Conservation (phyloP, 2,888 invertebrate genomes). For the Miltochrista miniata region DNA sequence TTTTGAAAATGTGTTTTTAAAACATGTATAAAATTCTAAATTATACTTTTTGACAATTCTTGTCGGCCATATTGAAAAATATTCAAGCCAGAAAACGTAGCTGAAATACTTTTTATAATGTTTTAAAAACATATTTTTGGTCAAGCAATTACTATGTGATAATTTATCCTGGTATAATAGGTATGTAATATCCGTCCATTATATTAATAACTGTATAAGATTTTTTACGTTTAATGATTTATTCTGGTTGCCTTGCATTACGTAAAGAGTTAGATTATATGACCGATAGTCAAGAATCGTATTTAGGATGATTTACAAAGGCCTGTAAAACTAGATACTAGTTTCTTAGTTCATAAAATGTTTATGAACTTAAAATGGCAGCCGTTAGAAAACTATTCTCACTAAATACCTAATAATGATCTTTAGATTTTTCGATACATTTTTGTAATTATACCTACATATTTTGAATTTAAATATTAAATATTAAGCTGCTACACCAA, state of each 20-base stretch:
- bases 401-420: too few species aligned
- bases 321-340: constrained; percentile 34
- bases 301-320: constrained; percentile 34
- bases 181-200: constrained; percentile 43
- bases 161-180: constrained; percentile 48
- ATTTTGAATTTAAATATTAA: too few species aligned
- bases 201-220: constrained; percentile 37
- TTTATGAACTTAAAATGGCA: neutral
- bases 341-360: constrained; percentile 1
- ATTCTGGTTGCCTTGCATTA: constrained; percentile 76
- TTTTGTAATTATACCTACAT: too few species aligned
- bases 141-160: constrained; percentile 60
- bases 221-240: constrained; percentile 13
- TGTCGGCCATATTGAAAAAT: neutral
- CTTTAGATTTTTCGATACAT: too few species aligned
- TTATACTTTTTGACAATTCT: neutral
- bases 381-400: too few species aligned
- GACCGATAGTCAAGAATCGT: constrained; percentile 24
- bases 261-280: constrained; percentile 52
- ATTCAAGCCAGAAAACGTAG: neutral
- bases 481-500: too few species aligned
- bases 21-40: constrained; percentile 1
- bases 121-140: constrained; percentile 20
- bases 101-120: neutral
- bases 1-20: constrained; percentile 22